phyloP scores from a whole-genome alignment of 2,113 vertebrate genomes.

The Pachypanchax playfairii region DNA sequence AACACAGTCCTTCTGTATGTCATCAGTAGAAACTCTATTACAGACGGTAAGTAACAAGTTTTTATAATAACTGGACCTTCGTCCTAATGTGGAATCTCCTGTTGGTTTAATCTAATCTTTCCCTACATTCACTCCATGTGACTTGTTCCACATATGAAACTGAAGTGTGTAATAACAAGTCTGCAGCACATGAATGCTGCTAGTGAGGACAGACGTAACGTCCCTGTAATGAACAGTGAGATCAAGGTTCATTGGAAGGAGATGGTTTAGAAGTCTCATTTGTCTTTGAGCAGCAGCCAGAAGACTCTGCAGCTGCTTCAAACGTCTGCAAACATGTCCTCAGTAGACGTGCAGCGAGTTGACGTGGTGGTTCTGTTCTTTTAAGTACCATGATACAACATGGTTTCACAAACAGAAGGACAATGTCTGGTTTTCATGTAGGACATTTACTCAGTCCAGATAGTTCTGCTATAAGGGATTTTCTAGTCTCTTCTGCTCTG shows the following conservation, averaged over 20 bases:
- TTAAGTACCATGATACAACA: too few species aligned
- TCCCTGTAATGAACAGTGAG: not conserved
- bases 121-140: conserved; percentile 23
- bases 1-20: conserved; percentile 67
- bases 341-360: too few species aligned
- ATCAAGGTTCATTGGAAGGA: conserved; percentile 48
- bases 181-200: not conserved
- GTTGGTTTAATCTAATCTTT: conserved; percentile 54
- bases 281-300: conserved; percentile 6
- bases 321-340: too few species aligned
- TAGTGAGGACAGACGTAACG: not conserved
- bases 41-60: conserved; percentile 47
- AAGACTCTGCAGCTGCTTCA: too few species aligned
- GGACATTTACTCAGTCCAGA: too few species aligned
- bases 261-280: conserved; percentile 13
- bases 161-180: too few species aligned
- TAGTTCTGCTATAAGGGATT: too few species aligned
- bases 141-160: too few species aligned
- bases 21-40: conserved; percentile 67
- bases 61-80: conserved; percentile 54
- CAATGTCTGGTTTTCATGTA: too few species aligned
- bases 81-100: conserved; percentile 51
- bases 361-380: too few species aligned
- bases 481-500: too few species aligned
- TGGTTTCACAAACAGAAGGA: too few species aligned